Conservation (phyloP, 2,888 invertebrate species). For the Cataglyphis altisquamis region DNA sequence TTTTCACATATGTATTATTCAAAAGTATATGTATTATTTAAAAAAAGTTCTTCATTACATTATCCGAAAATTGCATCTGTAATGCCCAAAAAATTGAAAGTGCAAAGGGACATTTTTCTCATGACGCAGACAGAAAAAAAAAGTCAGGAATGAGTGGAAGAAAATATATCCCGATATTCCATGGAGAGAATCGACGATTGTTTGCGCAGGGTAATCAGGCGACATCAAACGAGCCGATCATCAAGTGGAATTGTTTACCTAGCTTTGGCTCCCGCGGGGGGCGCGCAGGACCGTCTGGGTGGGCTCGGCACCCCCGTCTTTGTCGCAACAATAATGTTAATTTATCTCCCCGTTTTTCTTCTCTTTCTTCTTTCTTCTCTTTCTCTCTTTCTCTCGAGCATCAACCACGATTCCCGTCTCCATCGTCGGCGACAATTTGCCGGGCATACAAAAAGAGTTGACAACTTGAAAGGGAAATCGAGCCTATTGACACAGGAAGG, state of each 20-base stretch:
- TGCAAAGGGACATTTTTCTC: slow-evolving; percentile 12
- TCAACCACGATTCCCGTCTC: slow-evolving; percentile 43
- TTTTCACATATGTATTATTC: neutral
- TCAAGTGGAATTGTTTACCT: slow-evolving; percentile 86
- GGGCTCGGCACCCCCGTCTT: slow-evolving; percentile 79
- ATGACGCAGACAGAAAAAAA: neutral
- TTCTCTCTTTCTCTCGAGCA: slow-evolving; percentile 22
- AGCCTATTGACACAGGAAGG: slow-evolving; percentile 85
- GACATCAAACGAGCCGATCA: slow-evolving; percentile 86
- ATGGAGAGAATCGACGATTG: slow-evolving; percentile 83
- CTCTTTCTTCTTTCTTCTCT: slow-evolving; percentile 54
- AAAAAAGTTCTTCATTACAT: neutral
- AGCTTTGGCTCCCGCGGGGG: slow-evolving; percentile 78
- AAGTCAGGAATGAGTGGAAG: slow-evolving; percentile 27
- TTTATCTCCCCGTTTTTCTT: slow-evolving; percentile 79
- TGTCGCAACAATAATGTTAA: slow-evolving; percentile 86
- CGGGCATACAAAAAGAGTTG: slow-evolving; percentile 86
- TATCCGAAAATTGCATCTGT: neutral
- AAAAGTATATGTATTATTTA: neutral
- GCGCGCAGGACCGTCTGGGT: slow-evolving; percentile 71
- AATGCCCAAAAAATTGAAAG: slow-evolving; percentile 16
- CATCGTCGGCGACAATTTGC: slow-evolving; percentile 84
- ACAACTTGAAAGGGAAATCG: slow-evolving; percentile 86
- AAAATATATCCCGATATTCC: slow-evolving; percentile 70
- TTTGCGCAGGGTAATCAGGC: slow-evolving; percentile 86